phyloP scores from a whole-genome alignment of 2,888 invertebrate species.

The Tetragonisca angustula region DNA sequence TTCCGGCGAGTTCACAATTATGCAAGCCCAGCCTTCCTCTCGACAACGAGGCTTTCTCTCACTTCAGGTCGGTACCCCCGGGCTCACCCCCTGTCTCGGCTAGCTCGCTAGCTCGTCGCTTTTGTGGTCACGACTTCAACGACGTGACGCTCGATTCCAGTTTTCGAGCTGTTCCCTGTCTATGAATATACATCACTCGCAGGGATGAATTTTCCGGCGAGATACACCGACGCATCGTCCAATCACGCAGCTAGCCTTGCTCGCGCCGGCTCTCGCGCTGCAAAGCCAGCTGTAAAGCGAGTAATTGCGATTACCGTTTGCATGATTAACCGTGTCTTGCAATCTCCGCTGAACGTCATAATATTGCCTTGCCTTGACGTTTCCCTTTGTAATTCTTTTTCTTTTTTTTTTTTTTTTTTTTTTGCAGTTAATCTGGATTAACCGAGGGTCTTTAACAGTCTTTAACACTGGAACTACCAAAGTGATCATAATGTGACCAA shows the following conservation, averaged over 20 bases:
- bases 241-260: constrained; percentile 33
- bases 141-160: constrained; percentile 21
- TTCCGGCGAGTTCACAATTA: constrained; percentile 40
- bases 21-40: neutral
- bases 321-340: constrained; percentile 21
- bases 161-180: constrained; percentile 29
- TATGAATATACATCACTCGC: constrained; percentile 44
- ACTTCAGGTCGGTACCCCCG: neutral
- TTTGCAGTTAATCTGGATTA: too few relatives aligned
- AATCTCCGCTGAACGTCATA: too few relatives aligned
- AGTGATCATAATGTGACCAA: too few relatives aligned
- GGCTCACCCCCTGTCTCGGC: neutral
- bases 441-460: too few relatives aligned
- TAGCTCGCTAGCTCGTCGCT: neutral
- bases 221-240: constrained; percentile 20
- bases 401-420: too few relatives aligned
- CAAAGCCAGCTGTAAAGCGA: neutral
- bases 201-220: constrained; percentile 33
- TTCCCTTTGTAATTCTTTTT: too few relatives aligned
- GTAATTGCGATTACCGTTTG: constrained; percentile 42
- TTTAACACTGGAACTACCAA: too few relatives aligned
- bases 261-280: neutral
- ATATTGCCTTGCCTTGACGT: too few relatives aligned
- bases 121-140: neutral
- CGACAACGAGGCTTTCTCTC: neutral